Percentiles rank a stretch among this genome's conserved stretches.
Conservation (phyloP, 1,140 invertebrate genomes). For the Lasioglossum baleicum region DNA sequence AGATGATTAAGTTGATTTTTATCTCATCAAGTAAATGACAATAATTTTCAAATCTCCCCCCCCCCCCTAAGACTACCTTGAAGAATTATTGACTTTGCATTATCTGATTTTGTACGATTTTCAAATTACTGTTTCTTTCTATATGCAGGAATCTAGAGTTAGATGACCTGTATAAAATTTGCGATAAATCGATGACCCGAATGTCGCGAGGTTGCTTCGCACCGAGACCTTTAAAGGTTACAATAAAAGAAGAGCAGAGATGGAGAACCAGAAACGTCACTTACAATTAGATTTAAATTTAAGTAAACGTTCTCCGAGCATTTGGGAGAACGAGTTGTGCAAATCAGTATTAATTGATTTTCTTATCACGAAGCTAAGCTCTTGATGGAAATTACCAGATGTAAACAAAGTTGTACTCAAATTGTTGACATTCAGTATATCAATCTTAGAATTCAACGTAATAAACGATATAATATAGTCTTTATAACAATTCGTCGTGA, state of each 20-base stretch:
- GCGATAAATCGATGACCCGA: constrained; percentile 3
- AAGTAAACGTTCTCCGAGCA: not conserved
- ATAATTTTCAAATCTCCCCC: not conserved
- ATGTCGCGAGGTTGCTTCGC: not conserved
- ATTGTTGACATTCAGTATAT: too few relatives aligned
- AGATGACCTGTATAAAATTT: not conserved
- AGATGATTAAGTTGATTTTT: not conserved
- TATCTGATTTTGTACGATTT: not conserved
- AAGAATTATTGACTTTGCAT: not conserved
- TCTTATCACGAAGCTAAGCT: too few relatives aligned
- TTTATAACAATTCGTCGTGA: too few relatives aligned
- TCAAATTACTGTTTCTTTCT: not conserved
- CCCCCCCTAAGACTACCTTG: not conserved
- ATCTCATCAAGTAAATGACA: not conserved
- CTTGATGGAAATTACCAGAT: too few relatives aligned
- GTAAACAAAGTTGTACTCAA: too few relatives aligned
- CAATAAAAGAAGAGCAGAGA: not conserved
- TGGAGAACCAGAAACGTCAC: not conserved
- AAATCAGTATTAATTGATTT: too few relatives aligned
- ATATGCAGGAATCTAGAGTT: not conserved
- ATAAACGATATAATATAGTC: too few relatives aligned
- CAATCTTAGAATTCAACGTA: too few relatives aligned
- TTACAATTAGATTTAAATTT: not conserved
- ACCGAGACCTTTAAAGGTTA: not conserved
- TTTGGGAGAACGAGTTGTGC: too few relatives aligned